phyloP scores from a whole-genome alignment of 2,797 vertebrate species.

The Spondyliosoma cantharus region DNA sequence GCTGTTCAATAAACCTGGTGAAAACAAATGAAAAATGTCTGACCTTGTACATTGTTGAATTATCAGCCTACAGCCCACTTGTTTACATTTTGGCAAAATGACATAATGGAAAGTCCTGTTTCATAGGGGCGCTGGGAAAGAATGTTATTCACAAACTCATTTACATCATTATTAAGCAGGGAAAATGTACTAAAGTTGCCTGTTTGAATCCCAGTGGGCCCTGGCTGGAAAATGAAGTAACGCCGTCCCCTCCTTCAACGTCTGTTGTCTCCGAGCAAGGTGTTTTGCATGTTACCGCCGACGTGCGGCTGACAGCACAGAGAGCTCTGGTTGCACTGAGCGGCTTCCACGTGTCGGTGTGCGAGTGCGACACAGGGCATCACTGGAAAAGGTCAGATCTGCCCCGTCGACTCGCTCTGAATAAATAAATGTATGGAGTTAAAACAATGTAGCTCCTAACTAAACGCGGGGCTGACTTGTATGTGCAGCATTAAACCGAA shows the following conservation, averaged over 20 bases:
- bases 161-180: background rate
- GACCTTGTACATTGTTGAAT: background rate
- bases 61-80: too few relatives aligned
- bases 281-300: conserved; percentile 13
- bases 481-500: conserved; percentile 42
- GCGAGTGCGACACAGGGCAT: conserved; percentile 39
- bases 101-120: background rate
- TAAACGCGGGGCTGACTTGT: conserved; percentile 13
- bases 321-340: conserved; percentile 8
- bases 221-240: conserved; percentile 8
- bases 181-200: background rate
- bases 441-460: conserved; percentile 13
- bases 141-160: background rate
- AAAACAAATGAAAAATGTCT: background rate
- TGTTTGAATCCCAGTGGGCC: background rate
- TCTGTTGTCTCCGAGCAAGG: conserved; percentile 23
- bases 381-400: conserved; percentile 40
- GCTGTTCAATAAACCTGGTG: background rate
- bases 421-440: conserved; percentile 36
- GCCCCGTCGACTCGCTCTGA: conserved; percentile 1
- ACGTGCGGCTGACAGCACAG: conserved; percentile 10
- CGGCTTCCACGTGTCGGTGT: conserved; percentile 34
- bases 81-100: background rate
- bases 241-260: background rate
- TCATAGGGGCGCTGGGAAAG: background rate